A percentile compares a stretch with the other conserved stretches of the same genome.
Conservation (phyloP, 2,888 invertebrate species). For the Apamea monoglypha region DNA sequence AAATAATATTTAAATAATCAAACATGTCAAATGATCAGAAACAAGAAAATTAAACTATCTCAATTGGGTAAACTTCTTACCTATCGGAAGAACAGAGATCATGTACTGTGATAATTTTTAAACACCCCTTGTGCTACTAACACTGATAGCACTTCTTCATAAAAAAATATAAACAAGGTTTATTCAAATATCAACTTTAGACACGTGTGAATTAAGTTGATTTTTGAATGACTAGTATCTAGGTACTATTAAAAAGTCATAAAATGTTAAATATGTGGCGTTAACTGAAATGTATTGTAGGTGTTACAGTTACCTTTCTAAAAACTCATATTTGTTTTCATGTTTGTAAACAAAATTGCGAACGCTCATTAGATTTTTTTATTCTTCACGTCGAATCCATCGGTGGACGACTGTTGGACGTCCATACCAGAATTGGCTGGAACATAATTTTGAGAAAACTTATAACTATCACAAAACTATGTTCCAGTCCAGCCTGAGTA, state of each 20-base stretch:
- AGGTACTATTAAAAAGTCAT: too few species aligned
- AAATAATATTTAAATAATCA: neutral
- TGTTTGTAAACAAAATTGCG: neutral
- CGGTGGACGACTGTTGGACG: constrained; percentile 1
- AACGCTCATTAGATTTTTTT: neutral
- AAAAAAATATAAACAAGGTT: neutral
- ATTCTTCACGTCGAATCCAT: constrained; percentile 1
- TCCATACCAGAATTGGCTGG: constrained; percentile 41
- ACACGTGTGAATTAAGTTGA: neutral
- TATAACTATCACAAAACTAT: constrained; percentile 39
- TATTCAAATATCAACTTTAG: too few species aligned
- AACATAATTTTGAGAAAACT: constrained; percentile 50
- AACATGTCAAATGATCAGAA: neutral
- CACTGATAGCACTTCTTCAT: neutral
- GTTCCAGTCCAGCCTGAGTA: constrained; percentile 29
- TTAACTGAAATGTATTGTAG: neutral
- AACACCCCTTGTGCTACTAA: neutral
- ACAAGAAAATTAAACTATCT: neutral
- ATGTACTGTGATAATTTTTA: neutral
- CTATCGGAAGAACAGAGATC: neutral
- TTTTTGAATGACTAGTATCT: neutral
- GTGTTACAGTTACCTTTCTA: neutral
- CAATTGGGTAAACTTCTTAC: neutral
- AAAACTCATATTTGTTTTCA: neutral
- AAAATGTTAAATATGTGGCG: neutral